Percentiles rank a stretch among this genome's conserved stretches.
phyloP scores from a whole-genome alignment of 2,113 vertebrate species.

The Chlamydotis undulata region DNA sequence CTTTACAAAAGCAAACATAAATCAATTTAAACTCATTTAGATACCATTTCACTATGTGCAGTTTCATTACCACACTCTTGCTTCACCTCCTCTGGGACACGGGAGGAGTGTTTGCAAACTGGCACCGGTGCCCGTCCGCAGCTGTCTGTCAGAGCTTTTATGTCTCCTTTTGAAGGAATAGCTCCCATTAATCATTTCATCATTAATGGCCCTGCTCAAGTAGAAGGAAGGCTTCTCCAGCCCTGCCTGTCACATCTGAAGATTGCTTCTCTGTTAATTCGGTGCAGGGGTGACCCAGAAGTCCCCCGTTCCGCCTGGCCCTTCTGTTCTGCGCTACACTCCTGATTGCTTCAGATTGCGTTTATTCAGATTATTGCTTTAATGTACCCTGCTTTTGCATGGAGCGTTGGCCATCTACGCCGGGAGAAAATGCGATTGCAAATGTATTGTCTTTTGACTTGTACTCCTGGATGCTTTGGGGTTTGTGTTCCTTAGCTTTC shows the following conservation, averaged over 20 bases:
- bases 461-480: neutral
- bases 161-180: constrained; percentile 62
- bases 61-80: constrained; percentile 82
- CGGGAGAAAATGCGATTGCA: neutral
- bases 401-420: neutral
- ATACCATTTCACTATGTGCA: constrained; percentile 77
- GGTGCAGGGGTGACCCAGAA: constrained; percentile 41
- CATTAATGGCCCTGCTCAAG: constrained; percentile 45
- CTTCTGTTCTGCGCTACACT: neutral
- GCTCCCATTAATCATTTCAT: constrained; percentile 75
- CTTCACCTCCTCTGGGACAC: constrained; percentile 70
- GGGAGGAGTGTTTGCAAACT: constrained; percentile 68
- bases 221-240: neutral
- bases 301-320: constrained; percentile 8
- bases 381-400: neutral
- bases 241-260: neutral
- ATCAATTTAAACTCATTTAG: constrained; percentile 85
- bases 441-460: neutral
- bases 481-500: neutral
- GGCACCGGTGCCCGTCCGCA: constrained; percentile 73
- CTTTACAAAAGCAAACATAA: constrained; percentile 82
- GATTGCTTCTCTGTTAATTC: constrained; percentile 40
- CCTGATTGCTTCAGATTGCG: constrained; percentile 8
- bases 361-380: neutral
- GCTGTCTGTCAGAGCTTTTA: constrained; percentile 69